Evolutionary conservation across 37 sponge, comb jelly and placozoan species (phyloP).

Genomic region (Petrosia ficiformis): DNA sequence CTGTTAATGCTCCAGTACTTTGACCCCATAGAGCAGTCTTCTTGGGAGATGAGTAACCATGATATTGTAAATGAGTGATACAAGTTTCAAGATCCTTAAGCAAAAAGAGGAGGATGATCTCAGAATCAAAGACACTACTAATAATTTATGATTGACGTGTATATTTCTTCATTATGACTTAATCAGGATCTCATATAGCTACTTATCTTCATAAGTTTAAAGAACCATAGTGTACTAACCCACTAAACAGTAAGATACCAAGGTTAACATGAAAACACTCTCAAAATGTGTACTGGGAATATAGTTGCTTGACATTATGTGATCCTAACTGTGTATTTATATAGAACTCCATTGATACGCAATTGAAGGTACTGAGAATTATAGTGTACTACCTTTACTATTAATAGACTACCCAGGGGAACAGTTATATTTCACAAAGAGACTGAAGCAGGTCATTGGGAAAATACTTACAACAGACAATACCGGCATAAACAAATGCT

Average conservation of each 20-base stretch:
- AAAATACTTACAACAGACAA: too few relatives aligned
- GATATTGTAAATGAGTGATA: conserved; percentile 18
- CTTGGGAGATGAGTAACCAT: conserved; percentile 29
- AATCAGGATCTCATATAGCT: neutral
- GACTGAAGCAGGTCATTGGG: too few relatives aligned
- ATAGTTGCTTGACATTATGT: neutral
- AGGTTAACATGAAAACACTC: too few relatives aligned
- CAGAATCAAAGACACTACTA: neutral
- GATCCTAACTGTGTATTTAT: too few relatives aligned
- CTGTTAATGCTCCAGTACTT: conserved; percentile 53
- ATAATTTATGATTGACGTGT: neutral
- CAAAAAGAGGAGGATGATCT: neutral
- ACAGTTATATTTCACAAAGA: too few relatives aligned
- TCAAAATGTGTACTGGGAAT: too few relatives aligned
- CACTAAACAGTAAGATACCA: neutral
- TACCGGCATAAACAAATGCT: too few relatives aligned
- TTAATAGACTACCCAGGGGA: too few relatives aligned
- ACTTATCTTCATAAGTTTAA: neutral
- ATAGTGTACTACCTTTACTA: too few relatives aligned
- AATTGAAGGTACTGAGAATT: too few relatives aligned
- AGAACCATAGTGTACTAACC: neutral
- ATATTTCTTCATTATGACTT: too few relatives aligned
- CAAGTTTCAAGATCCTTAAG: conserved; percentile 44
- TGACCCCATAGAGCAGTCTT: conserved; percentile 43
- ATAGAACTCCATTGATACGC: too few relatives aligned